Conservation (phyloP, 2,888 invertebrate genomes). For the Drosophila diplacantha region DNA sequence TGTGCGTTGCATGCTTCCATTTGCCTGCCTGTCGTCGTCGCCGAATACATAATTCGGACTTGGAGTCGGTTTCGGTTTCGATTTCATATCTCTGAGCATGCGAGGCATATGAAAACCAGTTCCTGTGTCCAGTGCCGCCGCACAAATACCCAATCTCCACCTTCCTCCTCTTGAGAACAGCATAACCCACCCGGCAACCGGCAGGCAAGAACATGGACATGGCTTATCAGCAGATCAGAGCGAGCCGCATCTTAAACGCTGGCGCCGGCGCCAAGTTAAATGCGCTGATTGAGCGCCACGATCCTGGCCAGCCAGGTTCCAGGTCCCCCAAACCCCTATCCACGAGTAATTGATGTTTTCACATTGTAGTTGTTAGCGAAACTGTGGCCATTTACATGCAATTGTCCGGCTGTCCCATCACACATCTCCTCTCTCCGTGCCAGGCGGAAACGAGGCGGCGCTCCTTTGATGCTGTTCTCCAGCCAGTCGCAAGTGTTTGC, state of each 20-base stretch:
- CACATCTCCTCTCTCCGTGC: slow-evolving; percentile 37
- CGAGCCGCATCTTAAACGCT: slow-evolving; percentile 78
- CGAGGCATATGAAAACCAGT: slow-evolving; percentile 54
- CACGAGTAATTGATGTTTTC: slow-evolving; percentile 69
- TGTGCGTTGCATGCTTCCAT: slow-evolving; percentile 44
- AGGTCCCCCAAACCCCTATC: slow-evolving; percentile 4
- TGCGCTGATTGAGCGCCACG: slow-evolving; percentile 75
- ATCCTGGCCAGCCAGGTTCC: slow-evolving; percentile 51
- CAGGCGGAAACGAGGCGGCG: slow-evolving; percentile 62
- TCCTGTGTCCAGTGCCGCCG: slow-evolving; percentile 32
- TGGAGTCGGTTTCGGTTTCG: slow-evolving; percentile 19
- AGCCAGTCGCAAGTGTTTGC: slow-evolving; percentile 33
- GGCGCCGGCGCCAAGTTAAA: slow-evolving; percentile 77
- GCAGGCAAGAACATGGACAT: slow-evolving; percentile 53
- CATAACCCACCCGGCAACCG: slow-evolving; percentile 14
- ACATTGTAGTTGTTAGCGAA: slow-evolving; percentile 67
- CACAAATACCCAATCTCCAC: not conserved
- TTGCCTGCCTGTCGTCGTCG: slow-evolving; percentile 29
- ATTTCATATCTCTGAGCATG: slow-evolving; percentile 35
- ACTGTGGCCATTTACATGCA: slow-evolving; percentile 59
- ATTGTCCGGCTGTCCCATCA: slow-evolving; percentile 44
- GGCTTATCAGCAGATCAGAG: slow-evolving; percentile 77
- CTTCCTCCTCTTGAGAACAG: slow-evolving; percentile 4
- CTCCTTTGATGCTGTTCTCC: slow-evolving; percentile 46
- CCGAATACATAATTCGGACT: slow-evolving; percentile 54